A percentile compares a stretch with the other conserved stretches of the same genome.
Conservation (phyloP, 2,113 vertebrate species). For the Silurus glanis region DNA sequence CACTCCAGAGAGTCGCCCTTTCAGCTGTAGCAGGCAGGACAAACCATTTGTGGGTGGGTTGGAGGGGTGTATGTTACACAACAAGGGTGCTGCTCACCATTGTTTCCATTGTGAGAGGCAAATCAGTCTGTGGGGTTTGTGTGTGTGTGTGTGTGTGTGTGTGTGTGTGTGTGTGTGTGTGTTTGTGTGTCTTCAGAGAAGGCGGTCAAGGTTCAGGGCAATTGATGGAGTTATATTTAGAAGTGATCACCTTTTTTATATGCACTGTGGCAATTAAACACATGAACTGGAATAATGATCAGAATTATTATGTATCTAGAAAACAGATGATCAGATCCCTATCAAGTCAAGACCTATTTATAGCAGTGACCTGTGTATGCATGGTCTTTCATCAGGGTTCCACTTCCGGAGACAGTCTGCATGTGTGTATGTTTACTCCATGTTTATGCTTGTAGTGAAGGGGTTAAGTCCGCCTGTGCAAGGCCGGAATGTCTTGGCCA, state of each 20-base stretch:
- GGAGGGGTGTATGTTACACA: constrained; percentile 59
- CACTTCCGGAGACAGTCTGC: constrained; percentile 9
- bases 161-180: neutral
- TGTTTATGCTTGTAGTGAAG: constrained; percentile 35
- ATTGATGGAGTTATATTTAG: constrained; percentile 71
- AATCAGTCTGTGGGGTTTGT: constrained; percentile 54
- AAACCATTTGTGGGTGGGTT: constrained; percentile 34
- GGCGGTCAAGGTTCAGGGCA: constrained; percentile 34
- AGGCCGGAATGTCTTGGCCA: constrained; percentile 63
- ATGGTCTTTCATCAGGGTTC: neutral
- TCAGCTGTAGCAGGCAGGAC: constrained; percentile 54
- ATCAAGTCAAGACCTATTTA: constrained; percentile 1
- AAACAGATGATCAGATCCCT: constrained; percentile 8
- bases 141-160: neutral
- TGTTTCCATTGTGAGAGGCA: constrained; percentile 73
- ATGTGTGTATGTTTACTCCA: neutral
- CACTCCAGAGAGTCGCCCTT: constrained; percentile 52
- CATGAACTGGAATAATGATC: neutral
- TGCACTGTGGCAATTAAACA: constrained; percentile 14
- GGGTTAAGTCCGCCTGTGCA: constrained; percentile 64
- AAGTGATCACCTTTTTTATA: constrained; percentile 69
- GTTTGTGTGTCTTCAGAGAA: constrained; percentile 18
- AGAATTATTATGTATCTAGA: neutral
- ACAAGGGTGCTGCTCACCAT: constrained; percentile 59
- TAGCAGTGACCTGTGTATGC: neutral